Base-by-base conservation (phyloP, 2,888 invertebrate genomes). In the Teleiodes luculella region DNA sequence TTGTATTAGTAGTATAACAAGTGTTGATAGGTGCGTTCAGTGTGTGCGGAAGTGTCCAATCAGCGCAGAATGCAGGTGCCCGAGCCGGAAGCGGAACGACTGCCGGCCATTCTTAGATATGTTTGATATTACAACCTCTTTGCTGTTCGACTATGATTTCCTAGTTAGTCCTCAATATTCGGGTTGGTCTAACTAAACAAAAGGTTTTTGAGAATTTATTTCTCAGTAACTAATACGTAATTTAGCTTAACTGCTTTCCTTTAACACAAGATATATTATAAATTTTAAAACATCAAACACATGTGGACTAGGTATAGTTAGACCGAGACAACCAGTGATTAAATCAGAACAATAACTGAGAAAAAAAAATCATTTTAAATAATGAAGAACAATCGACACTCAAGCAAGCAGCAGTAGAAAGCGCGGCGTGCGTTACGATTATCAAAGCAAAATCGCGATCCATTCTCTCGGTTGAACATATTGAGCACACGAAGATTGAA, bases 31-130 rank as follows among this genome's bases (percentile, higher is more conserved):
- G 16, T 43, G 43, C 20, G 28, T 10, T 20, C 10, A 16, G 63
- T 67, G 64, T 64, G 66, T 64, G 62, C 74, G 76, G 75, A 76
- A 76, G 68, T 67, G 59, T 63, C 63, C 67, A 72, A 70, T 72
- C 69, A 63, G 63, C 63, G 39, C 39, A 50, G 56, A 39, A 63
- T 65, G 54, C 56, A 54, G 55, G 58, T 50, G 57, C 57, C 51
- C 57, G 20, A 45, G 52, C 54, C 48, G 45, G 55, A 24, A 48
- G 56, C 31, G 28, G 51, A 37, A 39, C 39, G 50, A 6, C 10
- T 2, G 20, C 51, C 14, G 39, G 31, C 2, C n/a, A 48, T 37
- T 43, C 43, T 43, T 28, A 43, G n/a, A 43, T 43, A 43, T 13
- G 43, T 43, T 43, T 13, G 28, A 43, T 43, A 43, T 28, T 20